Conservation (phyloP, 2,888 invertebrate genomes). For the Agrochola litura region DNA sequence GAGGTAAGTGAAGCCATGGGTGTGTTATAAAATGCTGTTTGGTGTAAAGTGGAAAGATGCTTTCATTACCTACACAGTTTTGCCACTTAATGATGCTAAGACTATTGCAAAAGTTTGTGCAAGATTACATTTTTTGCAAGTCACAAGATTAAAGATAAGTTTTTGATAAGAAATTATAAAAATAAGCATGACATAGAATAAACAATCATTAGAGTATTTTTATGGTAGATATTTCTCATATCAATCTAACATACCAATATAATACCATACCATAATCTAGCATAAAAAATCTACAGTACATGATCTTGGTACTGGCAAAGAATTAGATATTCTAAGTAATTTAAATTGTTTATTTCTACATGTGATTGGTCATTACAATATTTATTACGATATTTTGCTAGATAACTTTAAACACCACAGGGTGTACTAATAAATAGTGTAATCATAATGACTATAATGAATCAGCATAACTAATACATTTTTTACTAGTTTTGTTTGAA, state of each 20-base stretch:
- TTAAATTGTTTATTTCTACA: not conserved
- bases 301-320: not conserved
- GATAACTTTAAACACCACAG: not conserved
- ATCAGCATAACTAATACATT: conserved; percentile 12
- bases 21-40: not conserved
- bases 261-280: too few relatives aligned
- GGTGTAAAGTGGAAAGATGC: not conserved
- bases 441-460: conserved; percentile 24
- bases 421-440: not conserved
- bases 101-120: conserved; percentile 35
- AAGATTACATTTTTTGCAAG: conserved; percentile 14
- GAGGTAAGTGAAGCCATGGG: not conserved
- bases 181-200: not conserved
- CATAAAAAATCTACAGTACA: not conserved
- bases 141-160: not conserved
- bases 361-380: not conserved
- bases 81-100: not conserved
- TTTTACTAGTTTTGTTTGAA: conserved; percentile 2
- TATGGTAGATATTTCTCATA: not conserved
- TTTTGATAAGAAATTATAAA: not conserved
- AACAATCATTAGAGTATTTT: not conserved
- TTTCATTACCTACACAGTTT: not conserved
- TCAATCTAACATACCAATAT: not conserved
- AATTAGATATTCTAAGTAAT: not conserved
- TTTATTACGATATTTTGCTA: not conserved